phyloP scores from a whole-genome alignment of 2,113 vertebrate species.

The Desmodus rotundus region DNA sequence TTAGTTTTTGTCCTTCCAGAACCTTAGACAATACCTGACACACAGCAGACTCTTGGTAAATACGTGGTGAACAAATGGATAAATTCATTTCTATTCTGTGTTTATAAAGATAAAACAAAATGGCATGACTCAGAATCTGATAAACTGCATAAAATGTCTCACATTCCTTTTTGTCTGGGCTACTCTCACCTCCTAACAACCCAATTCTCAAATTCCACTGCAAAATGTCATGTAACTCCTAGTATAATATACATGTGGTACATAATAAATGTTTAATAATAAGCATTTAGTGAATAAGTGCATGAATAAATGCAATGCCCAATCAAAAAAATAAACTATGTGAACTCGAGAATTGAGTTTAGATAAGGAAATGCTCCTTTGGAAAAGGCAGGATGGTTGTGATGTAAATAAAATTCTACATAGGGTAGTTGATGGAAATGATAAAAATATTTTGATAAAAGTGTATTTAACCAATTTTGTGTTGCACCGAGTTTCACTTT shows the following conservation, averaged over 20 bases:
- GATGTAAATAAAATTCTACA: neutral
- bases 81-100: neutral
- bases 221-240: neutral
- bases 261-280: neutral
- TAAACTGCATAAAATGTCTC: neutral
- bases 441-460: neutral
- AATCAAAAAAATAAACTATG: neutral
- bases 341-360: neutral
- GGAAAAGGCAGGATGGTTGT: neutral
- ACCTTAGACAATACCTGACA: neutral
- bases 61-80: neutral
- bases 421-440: neutral
- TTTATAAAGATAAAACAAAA: constrained; percentile 7
- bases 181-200: neutral
- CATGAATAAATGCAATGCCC: neutral
- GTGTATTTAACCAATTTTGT: neutral
- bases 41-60: neutral
- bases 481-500: neutral
- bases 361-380: neutral
- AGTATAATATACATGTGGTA: neutral
- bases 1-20: neutral
- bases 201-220: neutral
- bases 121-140: neutral
- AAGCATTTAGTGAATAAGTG: neutral
- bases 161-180: neutral